Conservation (phyloP, 2,888 invertebrate species). For the Mechanitis mazaeus region DNA sequence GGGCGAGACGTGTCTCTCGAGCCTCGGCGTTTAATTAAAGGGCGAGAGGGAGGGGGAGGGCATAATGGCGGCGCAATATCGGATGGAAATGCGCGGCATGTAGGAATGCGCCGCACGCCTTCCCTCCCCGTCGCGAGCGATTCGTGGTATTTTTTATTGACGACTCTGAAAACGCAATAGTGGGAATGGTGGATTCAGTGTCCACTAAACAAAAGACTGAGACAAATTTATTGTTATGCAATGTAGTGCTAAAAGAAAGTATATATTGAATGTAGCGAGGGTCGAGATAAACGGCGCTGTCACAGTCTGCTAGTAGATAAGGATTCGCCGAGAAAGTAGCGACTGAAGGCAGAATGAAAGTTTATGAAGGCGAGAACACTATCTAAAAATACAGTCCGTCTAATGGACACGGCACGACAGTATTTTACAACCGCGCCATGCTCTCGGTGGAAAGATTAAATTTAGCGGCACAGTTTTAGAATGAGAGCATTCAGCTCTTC, state of each 20-base stretch:
- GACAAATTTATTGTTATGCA: slow-evolving; percentile 21
- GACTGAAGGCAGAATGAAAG: slow-evolving; percentile 42
- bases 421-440: slow-evolving; percentile 57
- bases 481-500: slow-evolving; percentile 43
- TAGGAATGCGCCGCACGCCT: slow-evolving; percentile 73
- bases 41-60: slow-evolving; percentile 67
- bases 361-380: slow-evolving; percentile 46
- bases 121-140: slow-evolving; percentile 71
- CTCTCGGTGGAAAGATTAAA: slow-evolving; percentile 59
- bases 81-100: slow-evolving; percentile 77
- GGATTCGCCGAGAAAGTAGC: slow-evolving; percentile 33
- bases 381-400: slow-evolving; percentile 63
- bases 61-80: slow-evolving; percentile 77
- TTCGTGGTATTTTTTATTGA: slow-evolving; percentile 76
- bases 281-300: slow-evolving; percentile 30
- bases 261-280: slow-evolving; percentile 18
- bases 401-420: slow-evolving; percentile 64
- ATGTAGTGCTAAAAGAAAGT: slow-evolving; percentile 6
- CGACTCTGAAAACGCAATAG: slow-evolving; percentile 67
- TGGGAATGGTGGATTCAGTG: slow-evolving; percentile 50
- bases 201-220: slow-evolving; percentile 29
- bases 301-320: slow-evolving; percentile 27
- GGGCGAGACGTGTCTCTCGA: slow-evolving; percentile 70
- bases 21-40: slow-evolving; percentile 76
- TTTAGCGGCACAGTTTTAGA: slow-evolving; percentile 64